phyloP scores from a whole-genome alignment of 1,140 invertebrate genomes.

The Drosophila mayri region DNA sequence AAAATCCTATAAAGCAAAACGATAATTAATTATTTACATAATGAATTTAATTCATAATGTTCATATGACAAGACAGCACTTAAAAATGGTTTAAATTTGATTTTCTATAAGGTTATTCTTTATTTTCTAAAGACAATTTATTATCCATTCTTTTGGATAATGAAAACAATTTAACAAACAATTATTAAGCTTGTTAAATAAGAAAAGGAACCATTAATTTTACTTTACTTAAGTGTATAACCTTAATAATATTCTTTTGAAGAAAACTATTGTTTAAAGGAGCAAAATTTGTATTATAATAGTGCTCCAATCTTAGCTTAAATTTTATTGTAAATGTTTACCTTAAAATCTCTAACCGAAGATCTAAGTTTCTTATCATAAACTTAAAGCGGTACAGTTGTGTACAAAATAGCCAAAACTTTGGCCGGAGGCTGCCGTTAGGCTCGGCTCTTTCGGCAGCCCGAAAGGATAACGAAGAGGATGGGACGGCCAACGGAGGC shows the following conservation, averaged over 20 bases:
- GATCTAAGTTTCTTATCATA: constrained; percentile 41
- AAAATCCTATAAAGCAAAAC: background rate
- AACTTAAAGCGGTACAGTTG: constrained; percentile 65
- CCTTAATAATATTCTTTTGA: too few species aligned
- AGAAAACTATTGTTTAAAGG: too few species aligned
- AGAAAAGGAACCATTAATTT: background rate
- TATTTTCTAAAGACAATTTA: too few species aligned
- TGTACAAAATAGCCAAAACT: constrained; percentile 52
- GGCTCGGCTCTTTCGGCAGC: constrained; percentile 52
- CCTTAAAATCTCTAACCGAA: background rate
- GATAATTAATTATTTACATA: background rate
- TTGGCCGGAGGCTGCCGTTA: constrained; percentile 41
- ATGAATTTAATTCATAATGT: background rate
- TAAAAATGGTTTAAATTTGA: background rate
- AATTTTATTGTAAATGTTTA: background rate
- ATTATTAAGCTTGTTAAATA: background rate
- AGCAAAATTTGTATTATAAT: background rate
- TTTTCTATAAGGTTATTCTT: background rate
- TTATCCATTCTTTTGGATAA: too few species aligned
- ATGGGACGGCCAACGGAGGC: constrained; percentile 31
- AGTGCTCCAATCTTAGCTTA: too few species aligned
- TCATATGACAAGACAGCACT: background rate
- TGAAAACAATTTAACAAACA: too few species aligned
- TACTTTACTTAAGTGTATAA: too few species aligned
- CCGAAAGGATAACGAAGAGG: constrained; percentile 11